A percentile compares a stretch with the other conserved stretches of the same genome.
phyloP scores from a whole-genome alignment of 2,888 invertebrate species.

The Eurytoma californica region DNA sequence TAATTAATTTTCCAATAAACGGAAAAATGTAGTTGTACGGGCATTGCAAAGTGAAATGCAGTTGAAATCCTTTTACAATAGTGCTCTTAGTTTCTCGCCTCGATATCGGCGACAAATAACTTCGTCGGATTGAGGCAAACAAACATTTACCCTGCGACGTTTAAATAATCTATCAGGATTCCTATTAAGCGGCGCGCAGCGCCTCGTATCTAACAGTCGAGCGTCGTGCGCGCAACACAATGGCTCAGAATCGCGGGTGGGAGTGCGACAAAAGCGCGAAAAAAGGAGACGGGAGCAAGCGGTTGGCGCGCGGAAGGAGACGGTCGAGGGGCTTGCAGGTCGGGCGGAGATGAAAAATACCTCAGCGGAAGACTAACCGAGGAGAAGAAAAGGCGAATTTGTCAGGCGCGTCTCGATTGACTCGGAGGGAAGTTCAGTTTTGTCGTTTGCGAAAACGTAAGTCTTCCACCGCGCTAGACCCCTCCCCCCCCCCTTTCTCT shows the following conservation, averaged over 20 bases:
- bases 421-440: conserved; percentile 46
- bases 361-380: conserved; percentile 29
- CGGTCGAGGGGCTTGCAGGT: background rate
- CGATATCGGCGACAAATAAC: too few relatives aligned
- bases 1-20: too few relatives aligned
- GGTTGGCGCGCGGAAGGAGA: background rate
- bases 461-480: conserved; percentile 29
- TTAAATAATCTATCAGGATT: too few relatives aligned
- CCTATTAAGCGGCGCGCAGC: too few relatives aligned
- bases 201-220: background rate
- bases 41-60: too few relatives aligned
- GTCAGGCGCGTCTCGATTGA: conserved; percentile 44
- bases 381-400: conserved; percentile 54
- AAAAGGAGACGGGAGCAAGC: conserved; percentile 5
- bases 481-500: background rate
- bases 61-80: too few relatives aligned
- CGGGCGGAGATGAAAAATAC: conserved; percentile 34
- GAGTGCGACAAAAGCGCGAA: background rate
- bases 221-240: background rate
- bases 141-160: too few relatives aligned
- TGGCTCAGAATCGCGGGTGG: background rate
- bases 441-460: conserved; percentile 53
- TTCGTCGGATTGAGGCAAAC: too few relatives aligned
- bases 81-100: too few relatives aligned
- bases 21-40: too few relatives aligned